Conservation (phyloP, 2,888 invertebrate genomes). For the Parapristionchus giblindavisi region DNA sequence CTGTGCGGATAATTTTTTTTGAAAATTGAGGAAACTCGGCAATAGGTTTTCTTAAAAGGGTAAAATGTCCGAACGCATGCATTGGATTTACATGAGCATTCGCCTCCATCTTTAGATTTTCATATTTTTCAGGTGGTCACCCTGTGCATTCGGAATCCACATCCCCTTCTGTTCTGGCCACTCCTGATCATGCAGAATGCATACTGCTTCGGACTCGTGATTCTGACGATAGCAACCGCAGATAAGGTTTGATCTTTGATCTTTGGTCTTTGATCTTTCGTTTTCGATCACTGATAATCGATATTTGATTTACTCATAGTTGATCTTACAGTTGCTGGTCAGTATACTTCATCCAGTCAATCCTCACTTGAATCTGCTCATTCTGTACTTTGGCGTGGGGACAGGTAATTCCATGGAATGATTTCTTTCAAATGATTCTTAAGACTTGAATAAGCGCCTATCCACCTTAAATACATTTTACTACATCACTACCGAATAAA, state of each 20-base stretch:
- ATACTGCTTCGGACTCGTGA: constrained; percentile 64
- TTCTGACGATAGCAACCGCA: constrained; percentile 63
- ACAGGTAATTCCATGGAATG: constrained; percentile 17
- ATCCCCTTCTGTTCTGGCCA: constrained; percentile 60
- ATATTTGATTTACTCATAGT: background rate
- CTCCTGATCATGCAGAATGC: constrained; percentile 60
- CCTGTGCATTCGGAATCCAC: constrained; percentile 48
- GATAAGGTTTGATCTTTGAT: constrained; percentile 40
- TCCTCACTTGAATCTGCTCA: constrained; percentile 58
- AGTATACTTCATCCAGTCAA: constrained; percentile 56
- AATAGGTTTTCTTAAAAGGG: too few species aligned
- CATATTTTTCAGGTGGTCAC: constrained; percentile 35
- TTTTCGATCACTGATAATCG: background rate
- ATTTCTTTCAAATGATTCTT: too few species aligned
- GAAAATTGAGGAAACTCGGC: too few species aligned
- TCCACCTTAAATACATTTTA: too few species aligned
- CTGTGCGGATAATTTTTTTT: too few species aligned
- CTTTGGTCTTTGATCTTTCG: background rate
- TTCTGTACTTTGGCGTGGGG: constrained; percentile 54
- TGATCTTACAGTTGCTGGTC: constrained; percentile 48
- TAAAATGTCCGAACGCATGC: too few species aligned
- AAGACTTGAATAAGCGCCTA: too few species aligned
- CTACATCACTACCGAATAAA: too few species aligned
- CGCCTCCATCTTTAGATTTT: too few species aligned
- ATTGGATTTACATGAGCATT: too few species aligned